Base-by-base conservation (phyloP, 1,140 invertebrate genomes). In the Tetragnatha versicolor region DNA sequence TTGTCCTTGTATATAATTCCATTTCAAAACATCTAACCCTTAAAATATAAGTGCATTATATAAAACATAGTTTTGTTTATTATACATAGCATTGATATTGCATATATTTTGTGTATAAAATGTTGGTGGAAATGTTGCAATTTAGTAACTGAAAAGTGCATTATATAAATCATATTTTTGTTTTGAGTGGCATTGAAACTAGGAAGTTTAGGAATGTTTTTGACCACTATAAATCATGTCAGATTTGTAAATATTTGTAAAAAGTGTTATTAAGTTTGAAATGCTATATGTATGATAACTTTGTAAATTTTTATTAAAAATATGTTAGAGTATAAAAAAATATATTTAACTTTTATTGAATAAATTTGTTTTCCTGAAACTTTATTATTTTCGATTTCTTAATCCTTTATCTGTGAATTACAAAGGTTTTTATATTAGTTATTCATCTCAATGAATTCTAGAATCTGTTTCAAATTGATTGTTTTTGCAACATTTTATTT, bases 341-440 rank as follows among this genome's bases (percentile, higher is more conserved):
- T 68, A 70, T 70, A 70, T 70, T 70, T 70, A 49, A 51, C 66
- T 70, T 35, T 70, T 25, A 70, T 51, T 20, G n/a, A 70, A 70
- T 70, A 70, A 70, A 70, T 70, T 37, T 70, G 68, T 70, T 70
- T 51, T 68, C 45, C 42, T 68, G 65, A n/a, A n/a, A n/a, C n/a
- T n/a, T n/a, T n/a, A 31, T 68, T 68, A 51, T 68, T 12, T 39
- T 63, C 9, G 37, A 35, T 27, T 39, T 31, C 17, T 35, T 35
- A 39, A 9, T n/a, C 22, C 12, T 35, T 39, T 61, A 20, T 0
- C 6, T n/a, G n/a, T n/a, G n/a, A n/a, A n/a, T n/a, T n/a, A n/a
- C n/a, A n/a, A n/a, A n/a, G n/a, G n/a, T n/a, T n/a, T n/a, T n/a
- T n/a, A n/a, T n/a, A n/a, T n/a, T n/a, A n/a, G n/a, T n/a, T n/a